Evolutionary conservation across 2,113 vertebrate genomes (phyloP).

Genomic region (Astatoreochromis straeleni): DNA sequence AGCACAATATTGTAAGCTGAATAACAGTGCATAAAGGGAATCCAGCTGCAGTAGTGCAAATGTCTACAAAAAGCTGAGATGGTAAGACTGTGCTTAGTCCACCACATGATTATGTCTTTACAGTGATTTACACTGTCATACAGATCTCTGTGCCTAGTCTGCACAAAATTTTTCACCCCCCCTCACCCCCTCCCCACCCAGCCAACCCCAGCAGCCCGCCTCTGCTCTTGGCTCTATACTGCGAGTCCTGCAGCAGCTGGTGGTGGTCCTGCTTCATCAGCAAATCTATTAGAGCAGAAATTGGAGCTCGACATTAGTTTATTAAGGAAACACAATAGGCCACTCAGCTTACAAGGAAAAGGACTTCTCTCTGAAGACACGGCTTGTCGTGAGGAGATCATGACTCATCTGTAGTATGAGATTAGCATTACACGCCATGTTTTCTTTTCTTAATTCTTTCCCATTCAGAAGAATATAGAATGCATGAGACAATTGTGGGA

Average conservation of each 20-base stretch:
- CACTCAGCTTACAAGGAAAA: neutral
- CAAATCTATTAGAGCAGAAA: conserved; percentile 6
- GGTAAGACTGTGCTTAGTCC: neutral
- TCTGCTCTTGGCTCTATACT: neutral
- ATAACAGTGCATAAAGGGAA: neutral
- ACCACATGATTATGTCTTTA: neutral
- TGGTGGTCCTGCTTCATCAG: conserved; percentile 36
- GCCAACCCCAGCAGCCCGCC: neutral
- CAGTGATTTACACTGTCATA: neutral
- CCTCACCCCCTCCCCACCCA: neutral
- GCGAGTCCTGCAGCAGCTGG: conserved; percentile 4
- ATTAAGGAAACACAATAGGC: neutral
- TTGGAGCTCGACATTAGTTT: conserved; percentile 2
- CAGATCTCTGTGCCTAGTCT: neutral
- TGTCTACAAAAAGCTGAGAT: neutral
- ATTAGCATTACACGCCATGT: neutral
- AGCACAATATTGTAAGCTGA: neutral
- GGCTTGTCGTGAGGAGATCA: neutral
- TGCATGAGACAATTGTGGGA: neutral
- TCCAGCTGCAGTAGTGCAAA: neutral
- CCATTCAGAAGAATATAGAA: neutral
- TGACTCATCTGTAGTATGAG: neutral
- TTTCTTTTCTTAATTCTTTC: neutral
- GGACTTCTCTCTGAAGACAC: neutral
- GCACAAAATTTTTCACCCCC: neutral